Conservation (phyloP, 2,888 invertebrate genomes). For the Drosophila paranaensis region DNA sequence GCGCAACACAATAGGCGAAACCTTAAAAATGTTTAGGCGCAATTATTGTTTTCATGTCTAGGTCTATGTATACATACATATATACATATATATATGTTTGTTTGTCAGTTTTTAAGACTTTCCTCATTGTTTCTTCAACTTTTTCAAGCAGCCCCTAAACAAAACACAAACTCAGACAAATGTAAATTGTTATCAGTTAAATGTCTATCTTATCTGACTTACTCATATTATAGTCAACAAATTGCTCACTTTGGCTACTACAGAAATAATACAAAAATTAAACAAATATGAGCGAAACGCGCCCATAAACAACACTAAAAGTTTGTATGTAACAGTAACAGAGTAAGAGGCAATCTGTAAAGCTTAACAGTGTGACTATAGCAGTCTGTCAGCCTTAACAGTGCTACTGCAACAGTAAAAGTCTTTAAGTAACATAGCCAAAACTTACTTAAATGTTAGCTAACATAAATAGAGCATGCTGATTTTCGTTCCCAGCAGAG, state of each 20-base stretch:
- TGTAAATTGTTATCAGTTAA: constrained; percentile 34
- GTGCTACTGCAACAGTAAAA: neutral
- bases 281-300: neutral
- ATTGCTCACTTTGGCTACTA: constrained; percentile 11
- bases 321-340: neutral
- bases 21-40: constrained; percentile 68
- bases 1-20: constrained; percentile 51
- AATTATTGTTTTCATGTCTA: constrained; percentile 53
- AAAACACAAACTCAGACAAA: constrained; percentile 8
- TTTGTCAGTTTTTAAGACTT: constrained; percentile 16
- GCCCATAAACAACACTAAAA: neutral
- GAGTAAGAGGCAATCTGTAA: neutral
- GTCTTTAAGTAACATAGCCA: too few species aligned
- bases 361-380: neutral
- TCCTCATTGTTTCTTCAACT: constrained; percentile 29
- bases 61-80: neutral
- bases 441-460: neutral
- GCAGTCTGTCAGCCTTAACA: neutral
- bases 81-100: too few species aligned
- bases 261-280: constrained; percentile 16
- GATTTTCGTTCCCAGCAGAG: constrained; percentile 2
- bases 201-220: constrained; percentile 50
- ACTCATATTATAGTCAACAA: constrained; percentile 30
- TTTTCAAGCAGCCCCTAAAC: neutral
- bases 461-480: neutral